Evolutionary conservation across 2,113 vertebrate species (phyloP).

Genomic region (Asarcornis scutulata): DNA sequence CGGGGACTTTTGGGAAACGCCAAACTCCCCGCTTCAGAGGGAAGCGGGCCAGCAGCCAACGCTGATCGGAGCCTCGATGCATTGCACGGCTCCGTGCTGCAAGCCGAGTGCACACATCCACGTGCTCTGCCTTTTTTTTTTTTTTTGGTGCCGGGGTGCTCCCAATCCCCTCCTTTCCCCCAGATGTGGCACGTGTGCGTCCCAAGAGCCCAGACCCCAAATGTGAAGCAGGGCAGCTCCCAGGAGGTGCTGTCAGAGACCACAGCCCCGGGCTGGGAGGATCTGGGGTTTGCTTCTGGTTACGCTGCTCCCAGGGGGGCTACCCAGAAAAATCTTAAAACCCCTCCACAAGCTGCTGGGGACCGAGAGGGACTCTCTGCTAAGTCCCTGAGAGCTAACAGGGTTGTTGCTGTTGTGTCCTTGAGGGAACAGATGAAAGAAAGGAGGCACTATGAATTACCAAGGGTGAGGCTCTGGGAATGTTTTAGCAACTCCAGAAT

Average conservation of each 20-base stretch:
- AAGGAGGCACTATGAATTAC: constrained; percentile 35
- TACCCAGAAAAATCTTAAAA: not conserved
- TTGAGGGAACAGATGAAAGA: constrained; percentile 53
- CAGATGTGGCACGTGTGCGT: accelerated
- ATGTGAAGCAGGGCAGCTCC: not conserved
- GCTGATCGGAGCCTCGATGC: not conserved
- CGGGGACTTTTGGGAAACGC: not conserved
- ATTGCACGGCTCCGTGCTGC: not conserved
- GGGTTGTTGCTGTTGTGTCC: constrained; percentile 34
- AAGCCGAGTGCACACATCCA: not conserved
- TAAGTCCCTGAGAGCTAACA: constrained; percentile 11
- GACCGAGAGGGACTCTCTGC: not conserved
- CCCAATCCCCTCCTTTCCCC: not conserved
- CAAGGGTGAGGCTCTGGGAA: constrained; percentile 64
- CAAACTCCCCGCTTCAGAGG: not conserved
- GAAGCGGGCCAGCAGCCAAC: not conserved
- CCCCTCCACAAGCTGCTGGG: not conserved
- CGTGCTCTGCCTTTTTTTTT: not conserved
- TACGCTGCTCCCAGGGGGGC: not conserved
- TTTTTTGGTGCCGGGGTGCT: not conserved
- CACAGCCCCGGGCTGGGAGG: not conserved
- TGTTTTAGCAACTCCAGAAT: not conserved
- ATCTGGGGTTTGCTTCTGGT: not conserved
- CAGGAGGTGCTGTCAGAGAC: not conserved
- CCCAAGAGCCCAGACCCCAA: not conserved